Percentiles rank a stretch among this genome's conserved stretches.
phyloP scores from a whole-genome alignment of 2,888 invertebrate species.

The Xanthia icteritia region DNA sequence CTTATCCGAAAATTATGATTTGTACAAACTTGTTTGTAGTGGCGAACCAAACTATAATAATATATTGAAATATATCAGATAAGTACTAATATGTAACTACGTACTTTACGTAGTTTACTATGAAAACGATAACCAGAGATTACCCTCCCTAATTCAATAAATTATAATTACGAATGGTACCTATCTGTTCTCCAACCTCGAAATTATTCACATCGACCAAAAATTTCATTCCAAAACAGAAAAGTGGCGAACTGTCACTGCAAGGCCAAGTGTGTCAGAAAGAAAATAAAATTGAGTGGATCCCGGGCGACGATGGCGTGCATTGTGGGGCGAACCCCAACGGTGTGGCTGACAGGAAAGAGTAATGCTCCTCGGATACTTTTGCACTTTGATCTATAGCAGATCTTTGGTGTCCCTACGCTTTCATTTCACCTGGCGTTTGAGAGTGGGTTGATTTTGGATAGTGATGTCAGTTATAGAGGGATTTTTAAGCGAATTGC shows the following conservation, averaged over 20 bases:
- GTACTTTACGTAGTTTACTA: neutral
- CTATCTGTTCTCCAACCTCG: no score
- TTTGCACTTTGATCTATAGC: constrained; percentile 84
- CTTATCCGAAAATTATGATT: neutral
- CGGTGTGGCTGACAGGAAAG: constrained; percentile 78
- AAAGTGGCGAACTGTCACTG: constrained; percentile 31
- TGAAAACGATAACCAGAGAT: neutral
- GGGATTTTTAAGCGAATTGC: neutral
- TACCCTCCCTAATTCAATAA: neutral
- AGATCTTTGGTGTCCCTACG: constrained; percentile 62
- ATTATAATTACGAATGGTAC: neutral
- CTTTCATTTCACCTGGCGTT: constrained; percentile 34
- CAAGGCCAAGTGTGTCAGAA: constrained; percentile 59
- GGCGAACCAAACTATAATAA: neutral
- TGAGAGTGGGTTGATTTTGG: constrained; percentile 42
- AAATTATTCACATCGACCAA: neutral
- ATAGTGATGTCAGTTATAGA: constrained; percentile 2
- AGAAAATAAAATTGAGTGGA: constrained; percentile 67
- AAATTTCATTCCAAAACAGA: constrained; percentile 22
- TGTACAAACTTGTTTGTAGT: neutral
- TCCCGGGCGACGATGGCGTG: constrained; percentile 51
- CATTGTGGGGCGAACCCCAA: constrained; percentile 64
- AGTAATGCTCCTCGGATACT: constrained; percentile 81
- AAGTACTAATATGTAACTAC: no score
- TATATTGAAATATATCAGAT: neutral